Conservation (phyloP, 2,888 invertebrate species). For the Pyrochroa serraticornis region DNA sequence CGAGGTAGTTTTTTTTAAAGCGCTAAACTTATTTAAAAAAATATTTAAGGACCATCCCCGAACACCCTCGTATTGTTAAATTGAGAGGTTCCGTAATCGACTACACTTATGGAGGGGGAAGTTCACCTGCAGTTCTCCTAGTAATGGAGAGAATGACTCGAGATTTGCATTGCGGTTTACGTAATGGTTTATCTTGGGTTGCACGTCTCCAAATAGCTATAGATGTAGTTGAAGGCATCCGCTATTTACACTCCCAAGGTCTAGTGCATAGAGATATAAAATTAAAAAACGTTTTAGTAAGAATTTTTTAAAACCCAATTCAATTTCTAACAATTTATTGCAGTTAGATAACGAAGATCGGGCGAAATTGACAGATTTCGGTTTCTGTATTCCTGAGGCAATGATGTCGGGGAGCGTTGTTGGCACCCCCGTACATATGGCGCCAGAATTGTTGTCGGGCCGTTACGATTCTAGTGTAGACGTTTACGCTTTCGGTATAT, state of each 20-base stretch:
- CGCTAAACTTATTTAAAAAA: neutral
- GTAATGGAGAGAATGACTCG: conserved; percentile 76
- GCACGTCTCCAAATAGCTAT: conserved; percentile 73
- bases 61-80: conserved; percentile 78
- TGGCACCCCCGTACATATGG: conserved; percentile 90
- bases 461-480: conserved; percentile 84
- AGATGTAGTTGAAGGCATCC: conserved; percentile 85
- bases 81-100: conserved; percentile 83
- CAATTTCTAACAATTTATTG: conserved; percentile 13
- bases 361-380: conserved; percentile 85
- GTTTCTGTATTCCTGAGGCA: conserved; percentile 88
- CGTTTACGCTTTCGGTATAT: conserved; percentile 87
- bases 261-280: conserved; percentile 89
- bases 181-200: conserved; percentile 69
- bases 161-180: conserved; percentile 80
- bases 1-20: too few relatives aligned
- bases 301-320: conserved; percentile 34
- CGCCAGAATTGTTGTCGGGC: conserved; percentile 83
- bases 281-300: conserved; percentile 83
- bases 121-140: conserved; percentile 77
- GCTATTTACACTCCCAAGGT: conserved; percentile 87
- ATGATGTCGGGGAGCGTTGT: conserved; percentile 91
- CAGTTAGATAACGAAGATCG: conserved; percentile 72
- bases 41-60: conserved; percentile 72
- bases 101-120: conserved; percentile 72